Base-by-base conservation (phyloP, 1,140 invertebrate species). In the Heliconius hermathena region DNA sequence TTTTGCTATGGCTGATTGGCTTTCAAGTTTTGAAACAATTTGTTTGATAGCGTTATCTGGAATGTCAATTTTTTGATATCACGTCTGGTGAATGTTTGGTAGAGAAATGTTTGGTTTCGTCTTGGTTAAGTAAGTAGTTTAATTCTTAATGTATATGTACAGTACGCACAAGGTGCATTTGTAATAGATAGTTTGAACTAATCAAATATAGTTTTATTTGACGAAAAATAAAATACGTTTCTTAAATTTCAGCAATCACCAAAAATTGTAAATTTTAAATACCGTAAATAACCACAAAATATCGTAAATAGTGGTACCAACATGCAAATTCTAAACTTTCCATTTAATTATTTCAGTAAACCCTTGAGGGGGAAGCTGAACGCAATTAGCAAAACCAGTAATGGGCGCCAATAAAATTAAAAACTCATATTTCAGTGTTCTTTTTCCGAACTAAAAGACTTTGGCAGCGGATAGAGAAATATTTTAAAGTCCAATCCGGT, bases 401-500 rank as follows among this genome's bases (percentile, higher is more conserved):
- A 81, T 81, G 77, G 80, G 33, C 71, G 73, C 38, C 76, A 78
- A 74, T 81, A 81, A 84, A 84, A 81, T 84, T 82, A 84, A 84
- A 84, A 80, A 73, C 74, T 80, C 74, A 85, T 83, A 85, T 83
- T 81, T 84, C 79, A 77, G 79, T 76, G 79, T 80, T 78, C 84
- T 80, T 83, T 84, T 83, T 77, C 83, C 73, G 78, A 86, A 84
- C 83, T 82, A 81, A 87, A 86, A 86, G 83, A 84, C 86, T 84
- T 84, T 86, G 87, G 84, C 81, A 88, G 83, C 83, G 88, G 85
- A 87, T 90, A 90, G 87, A 91, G 87, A 89, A 90, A 92, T 91
- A 92, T 91, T 91, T 92, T 90, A 90, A 91, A 91, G 86, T 91
- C 87, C 87, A 88, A 92, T 91, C 88, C 88, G 87, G 84, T 88